Evolutionary conservation across 2,888 invertebrate genomes (phyloP).

Genomic region (Amiota communis): DNA sequence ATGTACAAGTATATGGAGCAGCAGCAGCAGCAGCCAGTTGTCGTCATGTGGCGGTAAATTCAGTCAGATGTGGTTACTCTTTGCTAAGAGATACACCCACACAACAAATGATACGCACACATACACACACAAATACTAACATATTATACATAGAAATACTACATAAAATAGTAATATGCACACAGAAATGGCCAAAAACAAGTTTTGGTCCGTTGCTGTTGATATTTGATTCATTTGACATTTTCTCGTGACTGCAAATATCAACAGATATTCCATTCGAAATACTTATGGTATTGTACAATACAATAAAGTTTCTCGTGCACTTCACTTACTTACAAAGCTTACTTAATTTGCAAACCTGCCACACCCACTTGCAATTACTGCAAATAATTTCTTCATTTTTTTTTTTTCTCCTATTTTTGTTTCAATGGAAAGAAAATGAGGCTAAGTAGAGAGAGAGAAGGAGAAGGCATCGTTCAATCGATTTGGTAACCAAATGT

Average conservation of each 20-base stretch:
- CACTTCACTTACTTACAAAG: background rate
- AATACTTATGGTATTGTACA: no score
- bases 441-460: background rate
- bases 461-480: background rate
- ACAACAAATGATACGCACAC: background rate
- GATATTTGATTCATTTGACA: constrained; percentile 28
- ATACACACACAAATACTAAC: background rate
- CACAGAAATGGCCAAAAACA: constrained; percentile 14
- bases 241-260: constrained; percentile 20
- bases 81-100: constrained; percentile 4
- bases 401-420: no score
- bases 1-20: background rate
- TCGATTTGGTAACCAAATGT: no score
- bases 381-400: constrained; percentile 24
- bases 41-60: constrained; percentile 2
- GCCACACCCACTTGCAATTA: constrained; percentile 27
- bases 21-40: background rate
- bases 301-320: constrained; percentile 13
- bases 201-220: constrained; percentile 11
- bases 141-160: no score
- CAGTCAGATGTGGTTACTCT: background rate
- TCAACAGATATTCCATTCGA: constrained; percentile 16
- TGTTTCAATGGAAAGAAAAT: background rate
- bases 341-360: no score
- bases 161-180: no score